Base-by-base conservation (phyloP, 1,140 invertebrate genomes). In the Zaprionus nigranus region DNA sequence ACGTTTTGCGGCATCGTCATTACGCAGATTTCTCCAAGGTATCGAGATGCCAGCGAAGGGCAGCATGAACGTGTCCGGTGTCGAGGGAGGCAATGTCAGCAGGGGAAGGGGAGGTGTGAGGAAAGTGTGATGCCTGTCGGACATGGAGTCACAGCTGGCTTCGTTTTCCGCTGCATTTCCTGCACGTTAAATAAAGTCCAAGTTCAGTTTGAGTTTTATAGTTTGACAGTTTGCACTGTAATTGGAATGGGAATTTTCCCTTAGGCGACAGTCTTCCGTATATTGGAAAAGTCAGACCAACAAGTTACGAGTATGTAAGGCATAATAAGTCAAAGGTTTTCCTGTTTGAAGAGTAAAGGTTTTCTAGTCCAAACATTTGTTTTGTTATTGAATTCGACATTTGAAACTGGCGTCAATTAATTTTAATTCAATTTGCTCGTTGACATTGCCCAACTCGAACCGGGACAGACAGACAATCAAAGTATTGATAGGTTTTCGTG, bases 1-100 rank as follows among this genome's bases (percentile, higher is more conserved):
- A 24, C 43, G 61, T 75, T 75, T 70, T 70, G 71, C 38, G 64
- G 70, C 36, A 30, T 22, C 36, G 56, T 60, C 79, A 82, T 86
- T 79, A 82, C 76, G 72, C 68, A 86, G 77, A 88, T 86, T 86
- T 80, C 80, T 88, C 70, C 49, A 86, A 86, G 80, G 84, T 49
- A 22, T 20, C 24, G 38, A 24, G 46, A 61, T n/a, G 46, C 30
- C 30, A 34, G 2, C 24, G n/a, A 38, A 54, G 9, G 13, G 11
- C 43, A 49, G 43, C 65, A 11, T 49, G 30, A 58, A 67, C 68
- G 58, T 76, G 49, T 24, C 36, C 46, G 17, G 1, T 49, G 6
- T 17, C 40, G 13, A 12, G 22, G 24, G 28, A 28, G 26, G 26
- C 20, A 20, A 1, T 20, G 20, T n/a, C n/a, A n/a, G n/a, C n/a